Evolutionary conservation across 2,888 invertebrate species (phyloP).

Genomic region (Spilosoma lubricipeda): DNA sequence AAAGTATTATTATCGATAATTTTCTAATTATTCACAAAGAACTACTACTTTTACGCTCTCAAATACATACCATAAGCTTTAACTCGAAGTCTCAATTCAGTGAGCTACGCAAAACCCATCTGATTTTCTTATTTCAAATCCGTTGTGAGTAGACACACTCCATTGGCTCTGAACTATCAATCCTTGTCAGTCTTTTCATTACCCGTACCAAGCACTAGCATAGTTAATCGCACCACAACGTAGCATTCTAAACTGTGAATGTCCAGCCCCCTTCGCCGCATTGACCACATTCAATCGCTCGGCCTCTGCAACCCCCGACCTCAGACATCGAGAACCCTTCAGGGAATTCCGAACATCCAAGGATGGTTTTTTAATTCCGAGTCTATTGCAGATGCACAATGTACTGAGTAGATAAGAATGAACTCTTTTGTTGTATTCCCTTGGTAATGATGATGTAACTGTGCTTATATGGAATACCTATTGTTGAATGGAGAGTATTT

Average conservation of each 20-base stretch:
- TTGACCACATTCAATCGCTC: constrained; percentile 78
- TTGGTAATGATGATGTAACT: constrained; percentile 38
- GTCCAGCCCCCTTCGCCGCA: constrained; percentile 63
- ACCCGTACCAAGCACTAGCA: constrained; percentile 52
- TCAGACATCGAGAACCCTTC: constrained; percentile 62
- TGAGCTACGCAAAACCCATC: not conserved
- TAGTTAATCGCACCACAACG: constrained; percentile 67
- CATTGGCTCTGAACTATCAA: constrained; percentile 38
- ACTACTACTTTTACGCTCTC: no score
- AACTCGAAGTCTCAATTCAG: not conserved
- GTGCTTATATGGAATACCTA: constrained; percentile 20
- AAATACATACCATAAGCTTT: not conserved
- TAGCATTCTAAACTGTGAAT: constrained; percentile 50
- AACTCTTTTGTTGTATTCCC: constrained; percentile 57
- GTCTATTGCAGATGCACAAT: constrained; percentile 69
- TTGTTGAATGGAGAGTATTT: constrained; percentile 28
- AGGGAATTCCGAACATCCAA: constrained; percentile 66
- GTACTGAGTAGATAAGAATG: constrained; percentile 66
- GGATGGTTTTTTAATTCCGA: constrained; percentile 74
- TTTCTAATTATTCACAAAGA: no score
- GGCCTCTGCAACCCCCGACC: constrained; percentile 65
- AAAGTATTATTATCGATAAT: no score
- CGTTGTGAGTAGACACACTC: constrained; percentile 27
- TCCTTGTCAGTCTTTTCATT: constrained; percentile 48
- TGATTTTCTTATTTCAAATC: constrained; percentile 14